Conservation (phyloP, 2,797 vertebrate genomes). For the Chiroxiphia lanceolata region DNA sequence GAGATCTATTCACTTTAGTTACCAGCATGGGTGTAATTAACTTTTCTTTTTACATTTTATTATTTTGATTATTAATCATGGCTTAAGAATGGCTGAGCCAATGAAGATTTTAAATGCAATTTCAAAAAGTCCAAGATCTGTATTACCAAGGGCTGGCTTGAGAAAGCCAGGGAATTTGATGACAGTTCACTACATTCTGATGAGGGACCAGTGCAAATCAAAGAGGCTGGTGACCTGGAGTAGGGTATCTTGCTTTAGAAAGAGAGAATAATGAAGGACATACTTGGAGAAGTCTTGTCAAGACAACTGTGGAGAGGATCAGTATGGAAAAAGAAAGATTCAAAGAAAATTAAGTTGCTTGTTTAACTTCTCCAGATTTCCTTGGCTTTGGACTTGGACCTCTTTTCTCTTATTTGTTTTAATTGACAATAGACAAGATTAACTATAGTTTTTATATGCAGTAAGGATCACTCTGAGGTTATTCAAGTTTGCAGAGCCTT, state of each 20-base stretch:
- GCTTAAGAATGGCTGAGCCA: conserved; percentile 65
- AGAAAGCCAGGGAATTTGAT: not conserved
- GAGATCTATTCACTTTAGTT: conserved; percentile 73
- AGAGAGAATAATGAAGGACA: not conserved
- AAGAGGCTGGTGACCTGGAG: not conserved
- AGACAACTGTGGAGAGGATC: not conserved
- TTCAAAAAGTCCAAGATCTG: conserved; percentile 47
- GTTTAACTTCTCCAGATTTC: not conserved
- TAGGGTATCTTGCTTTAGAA: not conserved
- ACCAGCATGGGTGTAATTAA: conserved; percentile 68
- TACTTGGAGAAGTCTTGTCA: not conserved
- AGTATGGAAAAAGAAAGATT: not conserved
- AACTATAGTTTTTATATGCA: not conserved
- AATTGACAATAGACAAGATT: not conserved
- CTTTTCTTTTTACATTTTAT: conserved; percentile 72
- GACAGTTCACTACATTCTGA: not conserved
- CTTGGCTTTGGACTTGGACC: not conserved
- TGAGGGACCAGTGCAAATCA: not conserved
- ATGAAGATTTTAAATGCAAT: conserved; percentile 54
- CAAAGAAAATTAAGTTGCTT: not conserved
- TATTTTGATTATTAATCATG: conserved; percentile 72
- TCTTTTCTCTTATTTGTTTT: not conserved
- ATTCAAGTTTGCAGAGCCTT: not conserved
- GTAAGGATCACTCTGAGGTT: not conserved
- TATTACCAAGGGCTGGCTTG: not conserved